Conservation (phyloP, 53 echinoderm and acorn worm species). For the Crossaster papposus region DNA sequence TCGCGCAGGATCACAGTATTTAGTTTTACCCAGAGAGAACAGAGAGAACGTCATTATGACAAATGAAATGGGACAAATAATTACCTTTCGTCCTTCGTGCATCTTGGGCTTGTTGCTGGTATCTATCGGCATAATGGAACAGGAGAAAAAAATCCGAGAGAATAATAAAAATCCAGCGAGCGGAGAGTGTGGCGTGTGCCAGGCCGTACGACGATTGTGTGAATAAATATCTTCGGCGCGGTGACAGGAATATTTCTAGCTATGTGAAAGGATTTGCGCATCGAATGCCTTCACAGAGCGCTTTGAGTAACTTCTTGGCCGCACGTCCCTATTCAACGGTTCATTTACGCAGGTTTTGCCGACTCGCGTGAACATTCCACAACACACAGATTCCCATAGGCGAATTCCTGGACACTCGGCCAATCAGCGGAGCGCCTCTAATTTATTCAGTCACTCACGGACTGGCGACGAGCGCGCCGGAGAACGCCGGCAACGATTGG, state of each 20-base stretch:
- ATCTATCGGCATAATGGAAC: constrained; percentile 77
- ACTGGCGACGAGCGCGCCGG: constrained; percentile 18
- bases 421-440: constrained; percentile 1
- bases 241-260: constrained; percentile 53
- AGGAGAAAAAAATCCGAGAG: not conserved
- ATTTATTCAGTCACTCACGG: constrained; percentile 57
- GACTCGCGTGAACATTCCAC: constrained; percentile 66
- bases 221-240: constrained; percentile 36
- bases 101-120: constrained; percentile 78
- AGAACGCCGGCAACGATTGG: constrained; percentile 14
- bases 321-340: constrained; percentile 39
- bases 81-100: constrained; percentile 90
- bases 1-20: too few relatives aligned
- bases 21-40: not conserved
- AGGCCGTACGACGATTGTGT: not conserved
- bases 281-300: constrained; percentile 48
- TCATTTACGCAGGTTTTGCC: constrained; percentile 43
- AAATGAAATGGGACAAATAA: not conserved
- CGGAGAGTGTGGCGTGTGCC: constrained; percentile 41
- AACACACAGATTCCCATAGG: constrained; percentile 72
- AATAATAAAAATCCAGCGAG: constrained; percentile 62
- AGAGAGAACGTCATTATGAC: not conserved
- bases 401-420: constrained; percentile 33
- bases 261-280: constrained; percentile 44
- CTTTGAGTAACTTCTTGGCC: constrained; percentile 53